A percentile compares a stretch with the other conserved stretches of the same genome.
These are phyloP conservation scores for Apotomis betuletana DNA, from an alignment of 2,888 invertebrate species.

Conservation along the genomic window DNA sequence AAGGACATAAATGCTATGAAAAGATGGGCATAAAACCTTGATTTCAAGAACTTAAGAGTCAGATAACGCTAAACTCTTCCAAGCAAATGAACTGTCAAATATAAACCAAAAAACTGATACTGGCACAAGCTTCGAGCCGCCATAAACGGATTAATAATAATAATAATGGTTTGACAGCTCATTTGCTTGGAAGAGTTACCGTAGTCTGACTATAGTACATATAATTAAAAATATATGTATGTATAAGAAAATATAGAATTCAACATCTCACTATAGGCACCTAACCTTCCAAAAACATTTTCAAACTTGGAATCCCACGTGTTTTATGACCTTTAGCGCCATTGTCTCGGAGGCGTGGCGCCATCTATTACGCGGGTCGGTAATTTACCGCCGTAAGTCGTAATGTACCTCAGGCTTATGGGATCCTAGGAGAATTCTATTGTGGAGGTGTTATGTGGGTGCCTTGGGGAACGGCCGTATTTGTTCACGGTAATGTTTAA, in stretches of 20 bases:
- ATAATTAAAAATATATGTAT: too few species aligned
- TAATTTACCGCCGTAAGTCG: constrained; percentile 39
- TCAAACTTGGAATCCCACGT: constrained; percentile 38
- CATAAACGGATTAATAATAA: too few species aligned
- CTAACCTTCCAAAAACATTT: constrained; percentile 32
- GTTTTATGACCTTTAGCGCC: constrained; percentile 41
- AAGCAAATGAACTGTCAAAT: too few species aligned
- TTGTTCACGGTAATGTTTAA: not conserved
- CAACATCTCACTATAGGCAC: constrained; percentile 6
- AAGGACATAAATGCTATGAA: too few species aligned
- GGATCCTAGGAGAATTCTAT: constrained; percentile 36
- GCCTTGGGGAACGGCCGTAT: not conserved
- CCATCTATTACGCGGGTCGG: constrained; percentile 41
- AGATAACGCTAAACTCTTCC: too few species aligned
- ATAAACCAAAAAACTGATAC: too few species aligned
- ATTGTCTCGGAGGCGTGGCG: constrained; percentile 39
- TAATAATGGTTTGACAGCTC: too few species aligned
- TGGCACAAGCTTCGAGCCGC: too few species aligned
- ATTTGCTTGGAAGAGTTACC: too few species aligned
- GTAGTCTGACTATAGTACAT: too few species aligned
- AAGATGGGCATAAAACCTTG: too few species aligned
- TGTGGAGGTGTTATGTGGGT: constrained; percentile 31
- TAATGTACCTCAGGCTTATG: constrained; percentile 40
- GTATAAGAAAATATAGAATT: not conserved
- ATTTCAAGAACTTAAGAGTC: too few species aligned